These are phyloP conservation scores for Fregetta grallaria DNA, from an alignment of 2,113 vertebrate genomes.

Conservation along the genomic window DNA sequence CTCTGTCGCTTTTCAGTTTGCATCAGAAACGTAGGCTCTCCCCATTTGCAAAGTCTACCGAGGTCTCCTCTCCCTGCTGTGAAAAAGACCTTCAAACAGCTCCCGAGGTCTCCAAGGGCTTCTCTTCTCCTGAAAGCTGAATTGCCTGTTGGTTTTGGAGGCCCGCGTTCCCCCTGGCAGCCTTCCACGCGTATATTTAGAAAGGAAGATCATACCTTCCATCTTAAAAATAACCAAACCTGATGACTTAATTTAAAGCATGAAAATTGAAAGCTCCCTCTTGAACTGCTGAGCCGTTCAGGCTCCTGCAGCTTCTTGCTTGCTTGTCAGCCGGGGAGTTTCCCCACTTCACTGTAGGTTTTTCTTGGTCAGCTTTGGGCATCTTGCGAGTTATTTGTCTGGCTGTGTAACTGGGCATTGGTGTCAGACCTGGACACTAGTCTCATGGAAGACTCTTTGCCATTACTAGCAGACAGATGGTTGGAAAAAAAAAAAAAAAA, in stretches of 20 bases:
- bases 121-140: neutral
- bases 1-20: neutral
- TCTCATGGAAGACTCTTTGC: neutral
- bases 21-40: neutral
- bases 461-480: neutral
- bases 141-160: conserved; percentile 51
- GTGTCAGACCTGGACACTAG: accelerated
- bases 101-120: neutral
- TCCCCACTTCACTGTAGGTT: neutral
- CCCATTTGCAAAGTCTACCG: accelerated
- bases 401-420: accelerated
- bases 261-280: neutral
- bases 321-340: neutral
- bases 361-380: neutral
- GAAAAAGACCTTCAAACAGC: neutral
- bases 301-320: neutral
- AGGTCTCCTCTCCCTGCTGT: neutral
- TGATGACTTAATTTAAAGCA: conserved; percentile 37
- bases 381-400: neutral
- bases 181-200: neutral
- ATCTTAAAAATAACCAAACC: conserved; percentile 27
- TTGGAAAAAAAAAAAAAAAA: neutral
- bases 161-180: neutral
- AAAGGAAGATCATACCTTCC: conserved; percentile 49
- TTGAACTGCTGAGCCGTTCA: neutral